Conservation (phyloP, 2,888 invertebrate genomes). For the Stenodema calcarata region DNA sequence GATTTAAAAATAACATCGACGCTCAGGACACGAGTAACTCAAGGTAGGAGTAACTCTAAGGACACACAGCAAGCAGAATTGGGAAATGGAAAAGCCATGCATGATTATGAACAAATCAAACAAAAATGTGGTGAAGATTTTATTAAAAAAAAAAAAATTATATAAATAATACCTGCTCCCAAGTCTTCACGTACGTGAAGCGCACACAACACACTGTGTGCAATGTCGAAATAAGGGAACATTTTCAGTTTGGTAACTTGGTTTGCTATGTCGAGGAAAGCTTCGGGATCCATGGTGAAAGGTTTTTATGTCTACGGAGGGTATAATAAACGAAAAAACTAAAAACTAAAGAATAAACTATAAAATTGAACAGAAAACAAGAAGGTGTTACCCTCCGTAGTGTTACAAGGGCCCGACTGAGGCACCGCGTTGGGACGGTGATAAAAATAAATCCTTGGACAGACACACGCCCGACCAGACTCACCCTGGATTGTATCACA, state of each 20-base stretch:
- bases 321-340: background rate
- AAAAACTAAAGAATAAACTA: conserved; percentile 3
- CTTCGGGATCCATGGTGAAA: conserved; percentile 86
- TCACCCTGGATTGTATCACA: background rate
- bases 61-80: background rate
- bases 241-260: conserved; percentile 98
- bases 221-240: conserved; percentile 99
- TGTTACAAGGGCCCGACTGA: conserved; percentile 21
- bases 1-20: conserved; percentile 35
- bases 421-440: background rate
- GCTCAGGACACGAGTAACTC: background rate
- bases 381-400: background rate
- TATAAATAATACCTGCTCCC: conserved; percentile 75
- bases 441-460: background rate
- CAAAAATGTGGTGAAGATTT: background rate
- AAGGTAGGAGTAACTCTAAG: background rate
- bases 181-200: conserved; percentile 94
- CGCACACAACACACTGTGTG: conserved; percentile 94
- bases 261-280: conserved; percentile 96
- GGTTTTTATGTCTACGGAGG: background rate
- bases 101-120: background rate
- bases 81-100: background rate
- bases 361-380: background rate
- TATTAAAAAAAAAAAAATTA: background rate
- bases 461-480: background rate